phyloP scores from a whole-genome alignment of 2,113 vertebrate species.

The Mirza zaza region DNA sequence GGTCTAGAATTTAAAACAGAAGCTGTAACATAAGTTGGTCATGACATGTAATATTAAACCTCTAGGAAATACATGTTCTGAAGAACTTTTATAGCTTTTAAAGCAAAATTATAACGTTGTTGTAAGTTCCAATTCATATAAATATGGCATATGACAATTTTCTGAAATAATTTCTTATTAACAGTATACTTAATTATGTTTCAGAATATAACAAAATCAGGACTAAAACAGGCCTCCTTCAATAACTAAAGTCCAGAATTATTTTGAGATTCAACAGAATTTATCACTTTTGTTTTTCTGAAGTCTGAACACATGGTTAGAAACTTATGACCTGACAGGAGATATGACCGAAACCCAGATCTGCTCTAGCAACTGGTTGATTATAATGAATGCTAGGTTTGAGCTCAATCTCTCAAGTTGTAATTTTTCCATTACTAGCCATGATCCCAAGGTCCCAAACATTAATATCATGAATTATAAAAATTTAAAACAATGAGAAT shows the following conservation, averaged over 20 bases:
- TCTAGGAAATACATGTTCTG: neutral
- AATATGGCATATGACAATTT: neutral
- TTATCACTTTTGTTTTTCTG: neutral
- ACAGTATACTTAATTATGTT: neutral
- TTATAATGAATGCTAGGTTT: neutral
- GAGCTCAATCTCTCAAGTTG: neutral
- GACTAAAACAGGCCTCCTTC: neutral
- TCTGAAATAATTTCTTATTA: conserved; percentile 35
- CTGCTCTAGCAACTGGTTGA: neutral
- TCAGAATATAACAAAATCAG: conserved; percentile 34
- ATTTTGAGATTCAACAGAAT: neutral
- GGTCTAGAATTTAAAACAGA: neutral
- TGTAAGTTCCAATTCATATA: conserved; percentile 8
- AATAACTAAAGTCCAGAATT: neutral
- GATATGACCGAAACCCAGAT: neutral
- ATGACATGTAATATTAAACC: conserved; percentile 37
- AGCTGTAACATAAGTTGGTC: neutral
- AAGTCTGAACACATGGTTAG: conserved; percentile 9
- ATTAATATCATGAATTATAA: neutral
- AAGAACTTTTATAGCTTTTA: neutral
- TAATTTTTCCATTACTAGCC: neutral
- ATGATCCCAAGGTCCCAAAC: neutral
- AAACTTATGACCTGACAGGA: neutral
- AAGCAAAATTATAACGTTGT: neutral
- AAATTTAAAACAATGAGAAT: neutral